A percentile compares a stretch with the other conserved stretches of the same genome.
Evolutionary conservation across 2,888 invertebrate genomes (phyloP).

Genomic region (Mythimna loreyi): DNA sequence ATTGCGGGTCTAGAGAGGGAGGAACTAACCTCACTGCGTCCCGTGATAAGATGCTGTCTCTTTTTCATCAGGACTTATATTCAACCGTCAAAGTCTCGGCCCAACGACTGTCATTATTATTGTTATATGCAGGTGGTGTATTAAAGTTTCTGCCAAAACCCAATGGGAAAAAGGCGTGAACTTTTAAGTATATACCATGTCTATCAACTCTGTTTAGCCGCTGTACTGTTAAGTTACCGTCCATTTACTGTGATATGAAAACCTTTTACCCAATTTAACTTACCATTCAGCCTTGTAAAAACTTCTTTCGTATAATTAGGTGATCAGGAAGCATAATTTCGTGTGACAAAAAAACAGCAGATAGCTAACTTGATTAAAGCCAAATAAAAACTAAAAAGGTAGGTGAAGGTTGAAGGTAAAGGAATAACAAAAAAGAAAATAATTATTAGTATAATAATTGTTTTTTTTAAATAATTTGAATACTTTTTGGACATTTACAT

Average conservation of each 20-base stretch:
- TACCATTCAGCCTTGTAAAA: conserved; percentile 5
- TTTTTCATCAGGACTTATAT: no score
- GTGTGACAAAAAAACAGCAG: conserved; percentile 5
- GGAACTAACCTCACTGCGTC: no score
- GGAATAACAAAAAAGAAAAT: conserved; percentile 87
- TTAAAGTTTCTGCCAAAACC: background rate
- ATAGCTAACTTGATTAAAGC: background rate
- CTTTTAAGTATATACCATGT: no score
- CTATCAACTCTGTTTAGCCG: background rate
- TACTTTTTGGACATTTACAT: conserved; percentile 91
- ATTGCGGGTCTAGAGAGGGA: no score
- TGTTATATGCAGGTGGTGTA: background rate
- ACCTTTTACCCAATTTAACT: background rate
- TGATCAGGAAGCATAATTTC: conserved; percentile 14
- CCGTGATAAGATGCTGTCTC: no score
- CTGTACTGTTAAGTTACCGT: background rate
- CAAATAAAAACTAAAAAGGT: conserved; percentile 43
- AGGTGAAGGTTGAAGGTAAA: conserved; percentile 65
- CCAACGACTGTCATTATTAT: no score
- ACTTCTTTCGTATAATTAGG: background rate
- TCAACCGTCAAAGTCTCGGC: no score
- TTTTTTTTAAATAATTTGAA: conserved; percentile 90
- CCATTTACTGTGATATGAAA: no score
- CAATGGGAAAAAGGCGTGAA: background rate
- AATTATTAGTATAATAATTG: conserved; percentile 88